Evolutionary conservation across 2,113 vertebrate genomes (phyloP).

Genomic region (Datnioides undecimradiatus): DNA sequence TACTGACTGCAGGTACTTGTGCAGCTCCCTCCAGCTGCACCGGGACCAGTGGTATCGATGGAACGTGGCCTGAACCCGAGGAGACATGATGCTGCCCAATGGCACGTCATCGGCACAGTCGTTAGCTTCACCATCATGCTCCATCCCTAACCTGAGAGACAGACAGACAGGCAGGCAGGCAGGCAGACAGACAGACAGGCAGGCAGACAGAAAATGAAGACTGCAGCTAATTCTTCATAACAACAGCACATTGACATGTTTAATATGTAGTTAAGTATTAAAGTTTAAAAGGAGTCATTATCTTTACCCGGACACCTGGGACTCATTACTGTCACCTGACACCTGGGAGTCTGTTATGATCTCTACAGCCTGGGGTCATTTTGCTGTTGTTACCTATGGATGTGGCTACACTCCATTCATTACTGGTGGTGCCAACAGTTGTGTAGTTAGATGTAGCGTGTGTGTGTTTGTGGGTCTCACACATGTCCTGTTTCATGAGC

Average conservation of each 20-base stretch:
- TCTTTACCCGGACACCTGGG: background rate
- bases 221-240: background rate
- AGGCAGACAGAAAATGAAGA: background rate
- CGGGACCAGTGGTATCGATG: conserved; percentile 97
- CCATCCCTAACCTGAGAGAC: conserved; percentile 92
- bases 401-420: background rate
- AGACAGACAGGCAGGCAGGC: background rate
- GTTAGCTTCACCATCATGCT: conserved; percentile 95
- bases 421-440: background rate
- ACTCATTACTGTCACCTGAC: background rate
- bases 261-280: no score
- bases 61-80: conserved; percentile 94
- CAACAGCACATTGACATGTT: background rate
- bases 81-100: conserved; percentile 98
- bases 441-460: background rate
- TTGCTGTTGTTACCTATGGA: background rate
- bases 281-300: background rate
- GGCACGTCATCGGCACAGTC: conserved; percentile 92
- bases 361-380: background rate
- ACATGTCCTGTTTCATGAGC: conserved; percentile 97
- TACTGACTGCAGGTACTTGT: conserved; percentile 90
- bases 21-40: conserved; percentile 96
- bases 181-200: background rate
- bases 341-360: background rate
- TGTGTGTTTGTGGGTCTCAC: conserved; percentile 82